Base-by-base conservation (phyloP, 2,888 invertebrate species). In the Hirtodrosophila trivittata region DNA sequence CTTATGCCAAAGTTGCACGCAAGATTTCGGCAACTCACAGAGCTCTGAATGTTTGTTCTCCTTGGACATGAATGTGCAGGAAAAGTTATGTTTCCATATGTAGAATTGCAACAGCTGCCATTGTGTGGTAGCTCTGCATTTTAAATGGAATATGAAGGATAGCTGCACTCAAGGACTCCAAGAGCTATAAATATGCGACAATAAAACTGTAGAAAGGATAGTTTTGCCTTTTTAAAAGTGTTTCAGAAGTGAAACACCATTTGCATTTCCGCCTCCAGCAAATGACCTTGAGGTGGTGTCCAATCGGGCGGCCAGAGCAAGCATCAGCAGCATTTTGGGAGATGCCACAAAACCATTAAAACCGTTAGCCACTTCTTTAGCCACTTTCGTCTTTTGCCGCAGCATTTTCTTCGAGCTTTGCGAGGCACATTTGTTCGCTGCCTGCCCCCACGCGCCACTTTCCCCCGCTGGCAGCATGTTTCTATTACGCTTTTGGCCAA, bases 401-500 rank as follows among this genome's bases (percentile, higher is more conserved):
- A 80, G 39, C 37, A 62, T 63, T 46, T 21, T 55, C 69, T 59
- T 45, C 37, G 45, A 49, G 56, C 51, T 50, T 49, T 38, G 42
- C 33, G 43, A 12, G 12, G 5, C 58, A 45, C 41, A 37, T 39
- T 52, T 42, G 28, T 33, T 14, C 25, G 10, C 6, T 38, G 33
- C 13, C 41, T 39, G 16, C 42, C 39, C 28, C 5, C 13, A 12
- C 4, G 21, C 1, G 1, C 13, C 13, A 0, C n/a, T 9, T 5
- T 9, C 3, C 12, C 8, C 14, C 7, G 12, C 16, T 7, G 32
- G 25, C 54, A 25, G 14, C 58, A 41, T 69, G 84, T 72, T 69
- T 67, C 73, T 81, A 85, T 85, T 73, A 83, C 86, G 81, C 86
- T 83, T 74, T 83, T 67, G 84, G 86, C 77, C 56, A 64, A 62